Evolutionary conservation across 2,888 invertebrate species (phyloP).

Genomic region (Syrista parreyssii): DNA sequence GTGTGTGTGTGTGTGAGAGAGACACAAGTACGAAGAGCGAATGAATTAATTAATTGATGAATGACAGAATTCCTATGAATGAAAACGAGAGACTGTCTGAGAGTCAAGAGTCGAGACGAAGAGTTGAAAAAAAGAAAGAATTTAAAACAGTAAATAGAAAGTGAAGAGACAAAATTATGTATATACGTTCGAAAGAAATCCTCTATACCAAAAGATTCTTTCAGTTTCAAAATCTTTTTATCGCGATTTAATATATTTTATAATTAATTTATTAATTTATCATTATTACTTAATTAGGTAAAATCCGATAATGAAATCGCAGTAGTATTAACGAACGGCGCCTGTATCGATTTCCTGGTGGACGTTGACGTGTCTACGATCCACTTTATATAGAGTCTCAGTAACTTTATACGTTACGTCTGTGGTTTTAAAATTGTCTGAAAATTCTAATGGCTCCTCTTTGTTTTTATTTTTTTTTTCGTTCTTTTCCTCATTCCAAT

Average conservation of each 20-base stretch:
- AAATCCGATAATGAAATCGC: conserved; percentile 31
- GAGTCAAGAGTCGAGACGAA: background rate
- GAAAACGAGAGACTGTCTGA: background rate
- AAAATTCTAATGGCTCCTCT: background rate
- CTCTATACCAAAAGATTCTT: conserved; percentile 50
- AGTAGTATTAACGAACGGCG: conserved; percentile 25
- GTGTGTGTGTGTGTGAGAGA: conserved; percentile 26
- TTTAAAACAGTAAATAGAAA: conserved; percentile 17
- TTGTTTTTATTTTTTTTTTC: background rate
- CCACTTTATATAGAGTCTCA: background rate
- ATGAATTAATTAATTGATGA: conserved; percentile 18
- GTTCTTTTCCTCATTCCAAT: background rate
- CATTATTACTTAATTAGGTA: conserved; percentile 35
- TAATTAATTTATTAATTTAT: conserved; percentile 48
- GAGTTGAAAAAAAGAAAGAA: background rate
- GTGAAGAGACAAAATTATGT: background rate
- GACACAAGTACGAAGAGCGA: conserved; percentile 24
- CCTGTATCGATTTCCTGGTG: background rate
- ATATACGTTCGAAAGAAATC: conserved; percentile 31
- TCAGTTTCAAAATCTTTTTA: conserved; percentile 44
- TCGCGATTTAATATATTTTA: conserved; percentile 38
- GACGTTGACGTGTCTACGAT: background rate
- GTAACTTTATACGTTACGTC: background rate
- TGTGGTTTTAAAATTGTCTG: background rate
- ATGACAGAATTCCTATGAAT: background rate